Percentiles rank a stretch among this genome's conserved stretches.
These are phyloP conservation scores for Melolontha melolontha DNA, from an alignment of 2,888 invertebrate genomes.

Conservation along the genomic window DNA sequence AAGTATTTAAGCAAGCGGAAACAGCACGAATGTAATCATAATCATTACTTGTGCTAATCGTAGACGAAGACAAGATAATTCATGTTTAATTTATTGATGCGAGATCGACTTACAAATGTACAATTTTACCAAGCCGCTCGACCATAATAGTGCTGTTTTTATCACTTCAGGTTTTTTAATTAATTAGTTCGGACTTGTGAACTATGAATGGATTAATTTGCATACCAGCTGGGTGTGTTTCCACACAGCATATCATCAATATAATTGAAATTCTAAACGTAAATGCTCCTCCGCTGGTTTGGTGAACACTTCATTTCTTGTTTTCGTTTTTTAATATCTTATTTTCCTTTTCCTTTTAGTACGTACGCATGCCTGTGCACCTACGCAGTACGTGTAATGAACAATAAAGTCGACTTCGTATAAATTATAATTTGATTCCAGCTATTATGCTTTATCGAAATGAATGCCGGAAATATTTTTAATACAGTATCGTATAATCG, in stretches of 20 bases:
- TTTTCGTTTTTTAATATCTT: no score
- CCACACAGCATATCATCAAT: constrained; percentile 27
- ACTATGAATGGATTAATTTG: constrained; percentile 38
- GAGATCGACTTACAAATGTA: constrained; percentile 13
- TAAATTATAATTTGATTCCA: no score
- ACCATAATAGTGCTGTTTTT: constrained; percentile 15
- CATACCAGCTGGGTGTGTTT: constrained; percentile 34
- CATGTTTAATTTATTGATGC: constrained; percentile 1
- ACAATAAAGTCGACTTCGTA: no score
- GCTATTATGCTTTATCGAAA: no score
- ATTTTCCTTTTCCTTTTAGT: no score
- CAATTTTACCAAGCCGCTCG: constrained; percentile 4
- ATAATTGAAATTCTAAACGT: constrained; percentile 34
- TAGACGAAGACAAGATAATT: neutral
- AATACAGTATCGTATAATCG: no score
- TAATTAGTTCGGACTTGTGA: constrained; percentile 33
- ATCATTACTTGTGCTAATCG: neutral
- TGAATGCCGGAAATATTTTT: no score
- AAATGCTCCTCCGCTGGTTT: constrained; percentile 10
- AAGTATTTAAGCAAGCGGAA: no score
- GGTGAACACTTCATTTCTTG: no score
- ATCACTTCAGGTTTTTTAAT: constrained; percentile 29
- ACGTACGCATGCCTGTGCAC: no score
- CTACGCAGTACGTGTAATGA: no score
- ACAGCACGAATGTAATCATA: no score